A percentile compares a stretch with the other conserved stretches of the same genome.
phyloP scores from a whole-genome alignment of 2,888 invertebrate genomes.

The Volucella inanis region DNA sequence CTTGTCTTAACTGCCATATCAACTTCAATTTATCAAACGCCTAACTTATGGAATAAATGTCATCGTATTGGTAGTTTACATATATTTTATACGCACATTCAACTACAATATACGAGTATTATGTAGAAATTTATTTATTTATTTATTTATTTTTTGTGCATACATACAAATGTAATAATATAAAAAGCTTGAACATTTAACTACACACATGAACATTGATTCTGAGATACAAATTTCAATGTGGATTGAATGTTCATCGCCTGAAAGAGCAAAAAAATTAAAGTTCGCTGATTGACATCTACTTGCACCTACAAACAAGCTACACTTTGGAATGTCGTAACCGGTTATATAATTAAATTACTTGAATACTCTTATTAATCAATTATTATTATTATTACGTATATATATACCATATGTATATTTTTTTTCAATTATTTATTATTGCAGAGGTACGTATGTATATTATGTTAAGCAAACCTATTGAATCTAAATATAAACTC shows the following conservation, averaged over 20 bases:
- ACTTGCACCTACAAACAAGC: not conserved
- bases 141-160: too few relatives aligned
- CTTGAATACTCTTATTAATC: constrained; percentile 21
- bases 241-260: not conserved
- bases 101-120: not conserved
- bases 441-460: too few relatives aligned
- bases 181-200: constrained; percentile 2
- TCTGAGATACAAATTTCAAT: constrained; percentile 7
- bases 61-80: not conserved
- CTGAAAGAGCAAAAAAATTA: not conserved
- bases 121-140: too few relatives aligned
- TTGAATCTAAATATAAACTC: too few relatives aligned
- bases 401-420: too few relatives aligned
- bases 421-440: too few relatives aligned
- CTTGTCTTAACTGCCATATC: constrained; percentile 21
- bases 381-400: constrained; percentile 8
- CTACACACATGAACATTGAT: not conserved
- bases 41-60: not conserved
- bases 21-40: constrained; percentile 33
- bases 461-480: too few relatives aligned
- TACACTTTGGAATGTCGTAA: constrained; percentile 8
- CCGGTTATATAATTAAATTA: constrained; percentile 23
- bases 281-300: not conserved
- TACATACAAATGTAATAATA: not conserved
- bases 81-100: constrained; percentile 33